These are phyloP conservation scores for Pterocles gutturalis DNA, from an alignment of 2,113 vertebrate genomes.

Conservation along the genomic window DNA sequence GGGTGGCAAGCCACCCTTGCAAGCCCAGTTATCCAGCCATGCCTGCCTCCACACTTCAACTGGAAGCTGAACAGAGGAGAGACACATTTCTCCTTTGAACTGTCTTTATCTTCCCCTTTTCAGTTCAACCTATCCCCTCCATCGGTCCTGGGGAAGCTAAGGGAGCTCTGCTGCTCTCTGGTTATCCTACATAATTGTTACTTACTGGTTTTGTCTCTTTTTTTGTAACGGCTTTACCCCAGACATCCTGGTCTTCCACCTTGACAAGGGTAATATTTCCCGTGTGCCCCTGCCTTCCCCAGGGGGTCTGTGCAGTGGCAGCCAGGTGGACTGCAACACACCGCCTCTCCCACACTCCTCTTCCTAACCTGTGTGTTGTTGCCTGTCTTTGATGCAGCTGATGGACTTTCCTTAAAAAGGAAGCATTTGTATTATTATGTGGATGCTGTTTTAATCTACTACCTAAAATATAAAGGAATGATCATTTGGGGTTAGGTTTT, in stretches of 20 bases:
- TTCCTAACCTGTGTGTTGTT: neutral
- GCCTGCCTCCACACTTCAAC: neutral
- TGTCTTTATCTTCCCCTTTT: neutral
- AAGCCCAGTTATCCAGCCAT: neutral
- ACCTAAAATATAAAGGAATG: neutral
- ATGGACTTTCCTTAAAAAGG: neutral
- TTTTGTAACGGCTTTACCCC: neutral
- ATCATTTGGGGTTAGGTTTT: neutral
- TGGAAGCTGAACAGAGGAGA: neutral
- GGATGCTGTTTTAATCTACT: neutral
- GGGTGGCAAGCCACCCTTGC: neutral
- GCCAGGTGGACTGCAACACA: neutral
- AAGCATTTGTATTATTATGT: neutral
- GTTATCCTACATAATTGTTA: neutral
- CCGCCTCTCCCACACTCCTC: rapidly evolving
- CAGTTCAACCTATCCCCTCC: neutral
- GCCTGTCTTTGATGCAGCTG: neutral
- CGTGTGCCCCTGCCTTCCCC: neutral
- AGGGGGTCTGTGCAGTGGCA: rapidly evolving
- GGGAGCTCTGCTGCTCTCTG: rapidly evolving
- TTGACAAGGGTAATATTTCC: neutral
- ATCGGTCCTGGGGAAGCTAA: neutral
- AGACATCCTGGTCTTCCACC: neutral
- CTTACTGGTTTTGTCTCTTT: neutral
- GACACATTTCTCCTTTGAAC: neutral